Conservation (phyloP, 2,113 vertebrate genomes). For the Rhipidura dahli region DNA sequence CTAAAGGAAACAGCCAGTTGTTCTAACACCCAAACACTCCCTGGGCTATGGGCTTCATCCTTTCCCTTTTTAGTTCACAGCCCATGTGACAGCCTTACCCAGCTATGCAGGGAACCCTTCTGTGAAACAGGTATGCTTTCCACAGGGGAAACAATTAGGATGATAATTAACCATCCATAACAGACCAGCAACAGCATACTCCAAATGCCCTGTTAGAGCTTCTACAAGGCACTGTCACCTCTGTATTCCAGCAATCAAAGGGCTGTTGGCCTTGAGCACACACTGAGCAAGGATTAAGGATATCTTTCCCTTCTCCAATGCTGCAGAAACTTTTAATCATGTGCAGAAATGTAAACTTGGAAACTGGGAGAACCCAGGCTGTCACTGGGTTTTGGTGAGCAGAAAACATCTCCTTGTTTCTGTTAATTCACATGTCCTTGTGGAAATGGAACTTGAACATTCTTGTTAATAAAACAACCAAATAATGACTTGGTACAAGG, state of each 20-base stretch:
- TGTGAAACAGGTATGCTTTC: neutral
- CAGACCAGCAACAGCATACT: neutral
- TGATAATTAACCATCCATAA: neutral
- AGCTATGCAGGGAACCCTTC: neutral
- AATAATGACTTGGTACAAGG: accelerated
- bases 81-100: neutral
- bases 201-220: neutral
- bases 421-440: neutral
- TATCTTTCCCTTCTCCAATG: accelerated
- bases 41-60: neutral
- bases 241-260: neutral
- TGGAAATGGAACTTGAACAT: neutral
- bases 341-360: neutral
- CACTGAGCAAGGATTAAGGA: neutral
- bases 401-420: neutral
- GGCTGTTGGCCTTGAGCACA: neutral
- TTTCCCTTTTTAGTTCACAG: neutral
- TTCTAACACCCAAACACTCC: accelerated
- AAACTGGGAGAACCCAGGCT: neutral
- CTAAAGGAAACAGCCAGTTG: accelerated
- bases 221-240: neutral
- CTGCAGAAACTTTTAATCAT: neutral
- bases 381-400: neutral
- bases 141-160: neutral
- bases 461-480: neutral